Evolutionary conservation across 2,797 vertebrate genomes (phyloP).

Genomic region (Mionectes olivaceus): DNA sequence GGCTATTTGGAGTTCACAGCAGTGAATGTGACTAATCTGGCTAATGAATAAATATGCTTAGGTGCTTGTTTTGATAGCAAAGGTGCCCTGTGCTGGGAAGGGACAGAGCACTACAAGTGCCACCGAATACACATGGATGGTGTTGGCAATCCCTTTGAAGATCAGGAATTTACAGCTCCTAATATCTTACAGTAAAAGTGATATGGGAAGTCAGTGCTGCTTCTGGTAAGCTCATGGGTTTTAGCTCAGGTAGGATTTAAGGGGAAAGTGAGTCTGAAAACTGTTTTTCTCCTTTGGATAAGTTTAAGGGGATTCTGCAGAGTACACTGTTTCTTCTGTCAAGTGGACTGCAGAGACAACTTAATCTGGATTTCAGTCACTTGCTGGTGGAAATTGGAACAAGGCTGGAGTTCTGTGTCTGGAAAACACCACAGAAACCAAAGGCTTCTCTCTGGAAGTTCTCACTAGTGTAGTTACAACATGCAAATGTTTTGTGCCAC

Average conservation of each 20-base stretch:
- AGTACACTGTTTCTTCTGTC: not conserved
- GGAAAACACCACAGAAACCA: not conserved
- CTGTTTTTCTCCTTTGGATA: not conserved
- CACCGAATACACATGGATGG: not conserved
- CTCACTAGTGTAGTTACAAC: not conserved
- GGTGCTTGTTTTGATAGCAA: not conserved
- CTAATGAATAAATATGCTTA: not conserved
- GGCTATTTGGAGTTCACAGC: not conserved
- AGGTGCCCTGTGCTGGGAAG: not conserved
- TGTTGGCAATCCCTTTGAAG: not conserved
- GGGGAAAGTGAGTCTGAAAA: not conserved
- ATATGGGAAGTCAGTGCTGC: not conserved
- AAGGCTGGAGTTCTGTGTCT: not conserved
- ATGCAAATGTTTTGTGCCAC: not conserved
- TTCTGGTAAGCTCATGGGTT: not conserved
- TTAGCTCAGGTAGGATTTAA: not conserved
- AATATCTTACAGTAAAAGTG: not conserved
- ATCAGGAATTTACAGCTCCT: not conserved
- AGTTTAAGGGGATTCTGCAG: not conserved
- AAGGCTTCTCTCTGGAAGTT: not conserved
- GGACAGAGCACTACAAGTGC: not conserved
- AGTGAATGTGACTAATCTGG: not conserved
- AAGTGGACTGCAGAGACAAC: not conserved
- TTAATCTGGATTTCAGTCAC: not conserved
- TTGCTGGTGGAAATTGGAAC: not conserved